Evolutionary conservation across 2,888 invertebrate species (phyloP).

Genomic region (Seladonia tumulorum): DNA sequence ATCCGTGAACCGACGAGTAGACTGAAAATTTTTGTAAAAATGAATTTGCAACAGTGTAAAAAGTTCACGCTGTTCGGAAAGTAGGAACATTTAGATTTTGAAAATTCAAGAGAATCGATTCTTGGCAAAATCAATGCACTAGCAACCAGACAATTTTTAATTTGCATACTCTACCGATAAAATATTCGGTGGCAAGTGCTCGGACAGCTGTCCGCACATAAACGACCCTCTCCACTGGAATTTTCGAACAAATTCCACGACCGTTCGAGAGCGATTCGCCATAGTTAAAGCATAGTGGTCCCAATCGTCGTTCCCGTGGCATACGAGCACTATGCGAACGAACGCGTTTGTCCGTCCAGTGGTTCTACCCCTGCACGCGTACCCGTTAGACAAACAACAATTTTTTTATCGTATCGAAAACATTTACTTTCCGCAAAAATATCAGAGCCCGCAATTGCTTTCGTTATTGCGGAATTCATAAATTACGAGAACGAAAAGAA

Average conservation of each 20-base stretch:
- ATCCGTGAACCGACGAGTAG: too few species aligned
- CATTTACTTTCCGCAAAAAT: neutral
- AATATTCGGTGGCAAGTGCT: neutral
- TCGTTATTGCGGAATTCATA: neutral
- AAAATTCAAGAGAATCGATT: too few species aligned
- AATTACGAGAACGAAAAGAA: neutral
- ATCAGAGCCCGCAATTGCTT: neutral
- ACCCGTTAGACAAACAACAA: neutral
- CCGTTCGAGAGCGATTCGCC: neutral
- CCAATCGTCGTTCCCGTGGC: neutral
- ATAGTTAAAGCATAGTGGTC: neutral
- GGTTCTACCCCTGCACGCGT: too few species aligned
- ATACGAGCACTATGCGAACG: neutral
- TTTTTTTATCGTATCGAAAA: neutral
- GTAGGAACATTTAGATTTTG: too few species aligned
- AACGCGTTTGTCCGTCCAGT: neutral
- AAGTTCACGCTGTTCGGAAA: too few species aligned
- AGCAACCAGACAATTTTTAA: neutral
- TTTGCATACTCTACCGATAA: neutral
- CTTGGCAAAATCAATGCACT: too few species aligned
- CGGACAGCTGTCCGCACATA: neutral
- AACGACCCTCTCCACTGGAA: neutral
- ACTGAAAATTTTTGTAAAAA: too few species aligned
- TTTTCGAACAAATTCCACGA: neutral
- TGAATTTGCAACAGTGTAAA: too few species aligned